phyloP scores from a whole-genome alignment of 2,113 vertebrate species.

The Copsychus sechellarum region DNA sequence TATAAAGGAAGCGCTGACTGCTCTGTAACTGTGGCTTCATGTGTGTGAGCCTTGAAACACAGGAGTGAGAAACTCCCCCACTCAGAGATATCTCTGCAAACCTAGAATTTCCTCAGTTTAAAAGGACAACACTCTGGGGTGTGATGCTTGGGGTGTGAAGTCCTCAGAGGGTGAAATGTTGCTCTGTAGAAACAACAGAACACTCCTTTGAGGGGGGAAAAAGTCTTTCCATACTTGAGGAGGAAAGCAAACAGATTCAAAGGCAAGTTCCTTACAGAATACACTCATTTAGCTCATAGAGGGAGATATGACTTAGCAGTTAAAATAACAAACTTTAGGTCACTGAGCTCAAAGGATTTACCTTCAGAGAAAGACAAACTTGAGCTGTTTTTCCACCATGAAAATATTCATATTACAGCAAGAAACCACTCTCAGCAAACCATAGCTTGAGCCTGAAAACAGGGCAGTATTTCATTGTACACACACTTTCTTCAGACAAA shows the following conservation, averaged over 20 bases:
- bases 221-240: background rate
- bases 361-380: background rate
- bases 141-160: background rate
- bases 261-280: background rate
- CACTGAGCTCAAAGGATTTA: background rate
- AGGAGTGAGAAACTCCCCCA: background rate
- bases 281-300: background rate
- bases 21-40: background rate
- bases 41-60: background rate
- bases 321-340: background rate
- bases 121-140: background rate
- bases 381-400: background rate
- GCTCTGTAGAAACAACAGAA: background rate
- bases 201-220: background rate
- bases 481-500: background rate
- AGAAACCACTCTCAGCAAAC: background rate
- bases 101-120: background rate
- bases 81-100: background rate
- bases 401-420: background rate
- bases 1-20: slow-evolving; percentile 18
- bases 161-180: background rate
- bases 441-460: background rate
- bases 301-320: background rate
- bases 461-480: background rate
- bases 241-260: slow-evolving; percentile 6